Evolutionary conservation across 30 jellyfish, hydroid and myxozoan species (phyloP).

Genomic region (Aurelia coerulea): DNA sequence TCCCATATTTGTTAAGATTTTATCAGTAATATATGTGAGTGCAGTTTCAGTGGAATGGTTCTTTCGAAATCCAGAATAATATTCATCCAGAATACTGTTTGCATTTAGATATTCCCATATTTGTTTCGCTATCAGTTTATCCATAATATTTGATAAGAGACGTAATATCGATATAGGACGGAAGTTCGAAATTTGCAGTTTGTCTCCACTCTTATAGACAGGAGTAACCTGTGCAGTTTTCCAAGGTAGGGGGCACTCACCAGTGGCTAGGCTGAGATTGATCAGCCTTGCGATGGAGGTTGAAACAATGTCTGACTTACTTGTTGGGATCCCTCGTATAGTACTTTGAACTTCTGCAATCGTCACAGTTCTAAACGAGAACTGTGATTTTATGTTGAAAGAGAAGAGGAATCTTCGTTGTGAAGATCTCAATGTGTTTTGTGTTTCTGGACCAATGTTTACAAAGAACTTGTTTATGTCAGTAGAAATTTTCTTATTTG

Average conservation of each 20-base stretch:
- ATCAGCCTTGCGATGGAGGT: constrained; percentile 33
- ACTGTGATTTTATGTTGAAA: too few species aligned
- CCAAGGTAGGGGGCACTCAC: constrained; percentile 20
- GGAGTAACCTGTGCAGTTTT: constrained; percentile 30
- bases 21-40: too few species aligned
- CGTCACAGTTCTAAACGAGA: constrained; percentile 5
- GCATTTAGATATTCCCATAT: not conserved
- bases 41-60: too few species aligned
- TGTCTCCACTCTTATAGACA: constrained; percentile 30
- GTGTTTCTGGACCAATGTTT: too few species aligned
- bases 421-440: too few species aligned
- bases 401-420: too few species aligned
- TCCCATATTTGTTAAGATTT: too few species aligned
- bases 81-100: too few species aligned
- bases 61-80: too few species aligned
- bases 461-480: too few species aligned
- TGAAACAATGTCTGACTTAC: constrained; percentile 19
- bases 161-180: constrained; percentile 23
- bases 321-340: constrained; percentile 30
- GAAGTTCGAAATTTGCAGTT: constrained; percentile 22
- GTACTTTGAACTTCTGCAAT: constrained; percentile 35
- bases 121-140: not conserved
- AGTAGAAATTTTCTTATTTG: too few species aligned
- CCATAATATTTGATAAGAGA: constrained; percentile 11
- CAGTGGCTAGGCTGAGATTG: constrained; percentile 47